Evolutionary conservation across 2,888 invertebrate genomes (phyloP).

Genomic region (Hermodice carunculata): DNA sequence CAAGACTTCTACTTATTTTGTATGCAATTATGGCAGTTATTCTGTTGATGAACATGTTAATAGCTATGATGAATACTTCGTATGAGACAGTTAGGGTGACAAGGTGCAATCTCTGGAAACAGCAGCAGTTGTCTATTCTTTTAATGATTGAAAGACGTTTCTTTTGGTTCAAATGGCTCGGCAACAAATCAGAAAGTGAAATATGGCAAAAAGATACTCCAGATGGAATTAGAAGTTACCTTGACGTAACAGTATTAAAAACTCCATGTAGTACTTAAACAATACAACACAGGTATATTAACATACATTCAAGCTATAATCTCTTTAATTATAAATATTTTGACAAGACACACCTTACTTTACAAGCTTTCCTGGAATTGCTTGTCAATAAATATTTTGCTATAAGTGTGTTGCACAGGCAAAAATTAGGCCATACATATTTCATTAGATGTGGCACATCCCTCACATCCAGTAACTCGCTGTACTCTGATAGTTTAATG

Average conservation of each 20-base stretch:
- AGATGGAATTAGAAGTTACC: slow-evolving; percentile 21
- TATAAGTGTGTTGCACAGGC: too few relatives aligned
- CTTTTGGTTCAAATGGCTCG: slow-evolving; percentile 40
- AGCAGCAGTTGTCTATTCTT: slow-evolving; percentile 43
- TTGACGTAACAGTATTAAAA: slow-evolving; percentile 42
- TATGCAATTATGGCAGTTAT: slow-evolving; percentile 45
- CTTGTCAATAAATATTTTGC: too few relatives aligned
- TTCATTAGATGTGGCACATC: too few relatives aligned
- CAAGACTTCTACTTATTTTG: slow-evolving; percentile 39
- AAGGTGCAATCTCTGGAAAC: slow-evolving; percentile 38
- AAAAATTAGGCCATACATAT: too few relatives aligned
- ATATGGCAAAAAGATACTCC: slow-evolving; percentile 32
- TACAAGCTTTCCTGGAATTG: too few relatives aligned
- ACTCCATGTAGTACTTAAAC: too few relatives aligned
- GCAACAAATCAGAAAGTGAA: slow-evolving; percentile 34
- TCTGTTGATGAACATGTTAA: slow-evolving; percentile 44
- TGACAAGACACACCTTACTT: too few relatives aligned
- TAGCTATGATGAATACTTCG: slow-evolving; percentile 47
- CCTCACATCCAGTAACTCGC: too few relatives aligned
- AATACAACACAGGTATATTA: too few relatives aligned
- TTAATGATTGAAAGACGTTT: slow-evolving; percentile 42
- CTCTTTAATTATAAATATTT: too few relatives aligned
- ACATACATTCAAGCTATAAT: too few relatives aligned
- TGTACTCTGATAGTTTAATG: too few relatives aligned
- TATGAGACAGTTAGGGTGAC: slow-evolving; percentile 42